Conservation (phyloP, 2,888 invertebrate species). For the Dioctria rufipes region DNA sequence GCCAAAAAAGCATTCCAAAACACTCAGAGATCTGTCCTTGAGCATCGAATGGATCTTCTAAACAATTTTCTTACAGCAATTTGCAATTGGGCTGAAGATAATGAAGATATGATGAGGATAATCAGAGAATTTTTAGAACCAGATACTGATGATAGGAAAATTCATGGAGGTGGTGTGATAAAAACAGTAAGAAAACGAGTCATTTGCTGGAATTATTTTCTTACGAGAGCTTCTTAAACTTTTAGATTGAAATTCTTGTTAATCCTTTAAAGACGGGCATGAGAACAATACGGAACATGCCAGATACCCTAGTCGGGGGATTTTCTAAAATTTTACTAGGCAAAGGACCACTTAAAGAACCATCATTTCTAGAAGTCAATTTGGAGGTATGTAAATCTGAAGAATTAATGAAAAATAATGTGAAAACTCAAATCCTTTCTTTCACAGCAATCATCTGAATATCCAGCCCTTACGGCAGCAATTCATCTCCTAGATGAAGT, state of each 20-base stretch:
- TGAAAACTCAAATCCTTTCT: too few species aligned
- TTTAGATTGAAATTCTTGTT: constrained; percentile 70
- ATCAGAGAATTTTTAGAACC: constrained; percentile 79
- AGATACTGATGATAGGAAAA: constrained; percentile 79
- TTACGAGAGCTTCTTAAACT: constrained; percentile 55
- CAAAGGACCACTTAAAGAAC: constrained; percentile 69
- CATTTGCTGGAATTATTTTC: constrained; percentile 1
- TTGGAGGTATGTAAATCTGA: constrained; percentile 55
- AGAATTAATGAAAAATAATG: background rate
- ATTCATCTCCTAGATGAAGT: constrained; percentile 87
- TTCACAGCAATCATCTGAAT: constrained; percentile 71
- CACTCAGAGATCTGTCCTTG: constrained; percentile 87
- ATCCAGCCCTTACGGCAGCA: constrained; percentile 86
- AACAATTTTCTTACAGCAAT: constrained; percentile 86
- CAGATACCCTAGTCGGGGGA: constrained; percentile 79
- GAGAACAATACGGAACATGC: constrained; percentile 83
- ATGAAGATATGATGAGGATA: constrained; percentile 71
- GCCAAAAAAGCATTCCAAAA: constrained; percentile 96
- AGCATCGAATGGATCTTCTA: constrained; percentile 85
- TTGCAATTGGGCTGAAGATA: constrained; percentile 75
- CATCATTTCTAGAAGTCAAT: constrained; percentile 58
- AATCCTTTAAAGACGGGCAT: constrained; percentile 81
- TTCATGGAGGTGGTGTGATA: constrained; percentile 75
- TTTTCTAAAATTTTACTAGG: constrained; percentile 77
- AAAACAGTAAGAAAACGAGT: constrained; percentile 72